Conservation (phyloP, 2,888 invertebrate species). For the Philaethria dido region DNA sequence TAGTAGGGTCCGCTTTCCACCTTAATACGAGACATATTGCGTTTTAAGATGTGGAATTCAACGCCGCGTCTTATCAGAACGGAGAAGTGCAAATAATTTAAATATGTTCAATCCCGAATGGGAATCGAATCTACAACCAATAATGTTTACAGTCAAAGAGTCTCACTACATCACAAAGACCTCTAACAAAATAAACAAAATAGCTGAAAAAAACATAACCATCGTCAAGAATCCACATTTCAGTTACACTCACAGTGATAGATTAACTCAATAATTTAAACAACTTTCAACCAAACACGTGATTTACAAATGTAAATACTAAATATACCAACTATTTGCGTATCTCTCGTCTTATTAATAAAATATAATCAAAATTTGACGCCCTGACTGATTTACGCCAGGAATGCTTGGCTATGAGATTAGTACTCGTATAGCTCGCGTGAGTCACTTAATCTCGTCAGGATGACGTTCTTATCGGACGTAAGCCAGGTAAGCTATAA, state of each 20-base stretch:
- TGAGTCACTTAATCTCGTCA: constrained; percentile 37
- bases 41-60: too few relatives aligned
- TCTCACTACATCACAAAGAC: too few relatives aligned
- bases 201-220: background rate
- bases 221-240: background rate
- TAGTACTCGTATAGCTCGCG: constrained; percentile 19
- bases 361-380: constrained; percentile 10
- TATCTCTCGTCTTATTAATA: constrained; percentile 9
- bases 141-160: too few relatives aligned
- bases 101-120: too few relatives aligned
- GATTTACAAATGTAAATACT: constrained; percentile 10
- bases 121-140: too few relatives aligned
- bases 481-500: constrained; percentile 37
- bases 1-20: too few relatives aligned
- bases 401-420: constrained; percentile 10
- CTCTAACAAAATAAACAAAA: too few relatives aligned
- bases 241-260: background rate
- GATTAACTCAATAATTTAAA: constrained; percentile 1
- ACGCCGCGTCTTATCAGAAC: too few relatives aligned
- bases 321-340: background rate
- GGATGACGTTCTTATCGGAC: constrained; percentile 37
- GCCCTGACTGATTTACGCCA: constrained; percentile 2
- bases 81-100: too few relatives aligned
- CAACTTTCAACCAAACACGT: background rate
- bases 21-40: too few relatives aligned